A percentile compares a stretch with the other conserved stretches of the same genome.
Conservation (phyloP, 2,113 vertebrate species). For the Callaeas wilsoni region DNA sequence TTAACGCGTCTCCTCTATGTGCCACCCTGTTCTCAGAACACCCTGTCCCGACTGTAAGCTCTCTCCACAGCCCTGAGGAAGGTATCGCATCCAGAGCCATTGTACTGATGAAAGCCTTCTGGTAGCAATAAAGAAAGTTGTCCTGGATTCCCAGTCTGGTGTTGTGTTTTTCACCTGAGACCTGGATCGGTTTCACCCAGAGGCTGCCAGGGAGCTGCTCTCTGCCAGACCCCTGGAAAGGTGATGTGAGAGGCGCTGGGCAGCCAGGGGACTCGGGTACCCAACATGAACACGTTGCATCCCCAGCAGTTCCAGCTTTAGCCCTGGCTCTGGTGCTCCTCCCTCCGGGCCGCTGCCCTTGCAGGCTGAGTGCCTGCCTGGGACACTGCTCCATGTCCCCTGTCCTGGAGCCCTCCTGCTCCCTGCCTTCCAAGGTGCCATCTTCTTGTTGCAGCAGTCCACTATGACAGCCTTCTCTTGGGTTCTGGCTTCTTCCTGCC, state of each 20-base stretch:
- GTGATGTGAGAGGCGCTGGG: rapidly evolving
- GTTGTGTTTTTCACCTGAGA: neutral
- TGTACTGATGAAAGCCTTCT: slow-evolving; percentile 75
- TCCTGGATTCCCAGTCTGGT: slow-evolving; percentile 53
- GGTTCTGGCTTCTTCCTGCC: neutral
- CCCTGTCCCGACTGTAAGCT: slow-evolving; percentile 58
- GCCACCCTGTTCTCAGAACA: slow-evolving; percentile 48
- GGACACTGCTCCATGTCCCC: neutral
- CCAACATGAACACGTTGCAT: rapidly evolving
- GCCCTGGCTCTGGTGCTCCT: neutral
- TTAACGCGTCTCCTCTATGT: neutral
- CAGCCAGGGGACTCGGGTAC: neutral
- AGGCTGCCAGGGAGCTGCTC: neutral
- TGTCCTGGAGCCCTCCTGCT: neutral
- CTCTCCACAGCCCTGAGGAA: slow-evolving; percentile 74
- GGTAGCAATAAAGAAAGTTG: slow-evolving; percentile 84
- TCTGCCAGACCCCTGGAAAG: neutral
- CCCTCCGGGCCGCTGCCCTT: neutral
- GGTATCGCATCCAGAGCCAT: slow-evolving; percentile 67
- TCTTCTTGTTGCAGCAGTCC: too few species aligned
- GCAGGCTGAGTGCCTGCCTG: neutral
- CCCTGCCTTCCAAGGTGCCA: rapidly evolving
- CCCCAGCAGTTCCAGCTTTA: neutral
- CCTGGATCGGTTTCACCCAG: rapidly evolving
- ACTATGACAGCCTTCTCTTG: rapidly evolving